Evolutionary conservation across 2,888 invertebrate species (phyloP).

Genomic region (Cheilosia vernalis): DNA sequence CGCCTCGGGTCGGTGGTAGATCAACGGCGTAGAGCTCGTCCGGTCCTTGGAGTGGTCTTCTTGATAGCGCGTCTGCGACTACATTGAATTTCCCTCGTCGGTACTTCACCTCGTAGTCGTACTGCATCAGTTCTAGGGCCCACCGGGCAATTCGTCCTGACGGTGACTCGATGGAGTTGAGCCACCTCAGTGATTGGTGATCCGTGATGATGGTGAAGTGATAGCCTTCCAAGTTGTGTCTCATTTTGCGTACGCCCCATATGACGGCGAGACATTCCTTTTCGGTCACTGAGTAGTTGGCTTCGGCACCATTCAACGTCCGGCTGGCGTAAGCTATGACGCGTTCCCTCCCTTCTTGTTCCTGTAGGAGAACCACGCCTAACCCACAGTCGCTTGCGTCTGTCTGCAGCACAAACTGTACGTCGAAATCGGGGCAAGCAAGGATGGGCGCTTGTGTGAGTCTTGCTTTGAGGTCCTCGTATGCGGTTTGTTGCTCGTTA

Average conservation of each 20-base stretch:
- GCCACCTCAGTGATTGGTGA: neutral
- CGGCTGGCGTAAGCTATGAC: too few relatives aligned
- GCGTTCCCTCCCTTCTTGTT: too few relatives aligned
- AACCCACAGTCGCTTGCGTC: too few relatives aligned
- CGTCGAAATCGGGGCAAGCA: too few relatives aligned
- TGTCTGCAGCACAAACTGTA: neutral
- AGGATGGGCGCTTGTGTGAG: too few relatives aligned
- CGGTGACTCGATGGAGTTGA: neutral
- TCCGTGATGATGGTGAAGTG: neutral
- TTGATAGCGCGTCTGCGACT: neutral
- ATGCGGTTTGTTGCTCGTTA: neutral
- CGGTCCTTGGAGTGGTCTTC: neutral
- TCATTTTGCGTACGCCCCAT: too few relatives aligned
- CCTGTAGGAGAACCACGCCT: neutral
- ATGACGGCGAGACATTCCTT: too few relatives aligned
- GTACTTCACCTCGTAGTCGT: neutral
- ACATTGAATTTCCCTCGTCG: neutral
- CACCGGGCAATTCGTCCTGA: neutral
- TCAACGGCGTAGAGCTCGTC: neutral
- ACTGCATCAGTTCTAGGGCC: neutral
- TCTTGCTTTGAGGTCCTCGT: neutral
- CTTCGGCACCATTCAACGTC: neutral
- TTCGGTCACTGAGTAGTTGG: neutral
- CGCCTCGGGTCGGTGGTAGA: neutral
- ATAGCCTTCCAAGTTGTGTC: neutral